These are phyloP conservation scores for Eolophus roseicapilla DNA, from an alignment of 2,113 vertebrate genomes.

Conservation along the genomic window DNA sequence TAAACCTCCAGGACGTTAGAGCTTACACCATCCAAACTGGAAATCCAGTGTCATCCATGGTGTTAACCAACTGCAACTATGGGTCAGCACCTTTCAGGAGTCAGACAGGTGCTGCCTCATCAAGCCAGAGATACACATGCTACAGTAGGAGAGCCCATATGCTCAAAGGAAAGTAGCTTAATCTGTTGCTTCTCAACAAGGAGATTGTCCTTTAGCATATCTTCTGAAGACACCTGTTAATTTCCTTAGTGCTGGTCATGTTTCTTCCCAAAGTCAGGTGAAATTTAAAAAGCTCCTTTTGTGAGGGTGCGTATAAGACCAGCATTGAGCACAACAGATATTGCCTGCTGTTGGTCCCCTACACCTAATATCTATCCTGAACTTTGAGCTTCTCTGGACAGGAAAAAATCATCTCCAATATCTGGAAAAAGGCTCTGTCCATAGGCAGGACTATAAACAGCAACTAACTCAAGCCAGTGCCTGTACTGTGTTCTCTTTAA, in stretches of 20 bases:
- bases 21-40: background rate
- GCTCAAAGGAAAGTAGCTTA: background rate
- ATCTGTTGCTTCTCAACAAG: background rate
- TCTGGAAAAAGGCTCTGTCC: background rate
- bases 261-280: background rate
- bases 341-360: background rate
- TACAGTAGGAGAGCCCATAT: background rate
- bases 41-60: background rate
- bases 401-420: background rate
- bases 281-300: background rate
- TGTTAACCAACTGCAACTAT: background rate
- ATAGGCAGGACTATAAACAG: background rate
- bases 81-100: background rate
- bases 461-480: background rate
- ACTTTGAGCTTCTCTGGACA: background rate
- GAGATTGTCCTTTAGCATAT: background rate
- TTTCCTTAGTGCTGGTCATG: background rate
- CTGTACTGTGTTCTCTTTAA: background rate
- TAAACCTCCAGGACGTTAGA: background rate
- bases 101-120: background rate
- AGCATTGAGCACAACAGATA: background rate
- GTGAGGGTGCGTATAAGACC: background rate
- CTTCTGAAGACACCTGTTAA: background rate
- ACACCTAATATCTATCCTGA: background rate
- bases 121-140: background rate